Base-by-base conservation (phyloP, 2,888 invertebrate species). In the Heterodera filipjevi region DNA sequence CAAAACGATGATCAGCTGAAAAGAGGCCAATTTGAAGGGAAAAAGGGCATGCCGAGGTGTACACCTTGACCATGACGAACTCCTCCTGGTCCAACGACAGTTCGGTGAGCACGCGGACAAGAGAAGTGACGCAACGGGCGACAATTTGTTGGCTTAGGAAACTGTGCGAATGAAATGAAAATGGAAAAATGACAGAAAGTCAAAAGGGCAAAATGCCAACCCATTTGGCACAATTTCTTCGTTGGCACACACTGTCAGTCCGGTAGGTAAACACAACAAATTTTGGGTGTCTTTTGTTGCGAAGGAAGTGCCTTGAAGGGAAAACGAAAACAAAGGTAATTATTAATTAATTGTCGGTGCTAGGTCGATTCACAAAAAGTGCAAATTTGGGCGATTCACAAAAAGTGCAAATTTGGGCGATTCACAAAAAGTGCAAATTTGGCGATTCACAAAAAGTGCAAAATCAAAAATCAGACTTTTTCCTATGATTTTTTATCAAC, bases 141-240 rank as follows among this genome's bases (percentile, higher is more conserved):
- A 86, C 78, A 39, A 86, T 81, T 44, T 84, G 83, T 79, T 83
- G 83, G 77, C 82, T 85, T 74, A 87, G 76, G 82, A 87, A 87
- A 79, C 85, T 84, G 80, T 19, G 19, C 8, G 39, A 49, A 49
- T n/a, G n/a, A 73, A 75, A 79, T 46, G 68, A 49, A 33, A 33
- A 22, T 71, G 81, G 33, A 22, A 78, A 49, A 35, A 59, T 30
- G 22, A 14, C 22, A 76, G 71, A 59, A 33, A 12, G 70, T 19
- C 46, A 32, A 70, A 70, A 30, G 66, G 39, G 22, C 5, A 53
- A 53, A 53, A 53, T 16, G 27, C 59, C 32, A 8, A 75, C 66
- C 76, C 66, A 66, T 76, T 76, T 16, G 68, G 66, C 44, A 72
- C 39, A 32, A 82, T 76, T 35, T 79, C 76, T 66, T 83, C 85